Base-by-base conservation (phyloP, 1,140 invertebrate genomes). In the Globodera rostochiensis region DNA sequence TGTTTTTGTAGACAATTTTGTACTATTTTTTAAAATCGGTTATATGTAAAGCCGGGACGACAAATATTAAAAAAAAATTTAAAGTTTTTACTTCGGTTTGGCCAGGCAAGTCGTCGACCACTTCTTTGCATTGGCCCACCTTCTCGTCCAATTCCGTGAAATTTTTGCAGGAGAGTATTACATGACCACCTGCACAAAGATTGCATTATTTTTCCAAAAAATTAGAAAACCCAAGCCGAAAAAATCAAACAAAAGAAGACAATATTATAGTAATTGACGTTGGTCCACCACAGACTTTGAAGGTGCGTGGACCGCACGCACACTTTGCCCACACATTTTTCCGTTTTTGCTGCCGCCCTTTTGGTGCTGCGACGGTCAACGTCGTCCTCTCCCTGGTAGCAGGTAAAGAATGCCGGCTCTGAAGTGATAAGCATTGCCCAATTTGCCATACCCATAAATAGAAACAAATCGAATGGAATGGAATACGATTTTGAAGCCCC, bases 51-150 rank as follows among this genome's bases (percentile, higher is more conserved):
- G 36, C 1, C 36, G 36, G 36, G 36, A 36, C 36, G 49, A 57
- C 6, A 53, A 6, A n/a, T 50, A 57, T 19, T 15, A 8, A 36
- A 6, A 57, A 6, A 57, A 64, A 75, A 25, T 11, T 74, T 13
- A 53, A 6, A 8, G 36, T 5, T 11, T 74, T 21, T 47, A 78
- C 77, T 45, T 78, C 77, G 57, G 46, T 66, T 25, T 78, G 77
- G 5, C 77, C 77, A 5, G 77, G 77, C 77, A 78, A 49, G 71
- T 78, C 60, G n/a, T 78, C 77, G 9, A 25, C n/a, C 1, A 69
- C 11, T 47, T 66, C 49, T 78, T 36, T 45, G 13, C 77, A 78
- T 69, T 78, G 19, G 66, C 77, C 77, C 19, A 47, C 57, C 25
- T 6, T 13, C 21, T 53, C 50, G 9, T 70, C 77, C 15, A 36